Evolutionary conservation across 1,140 invertebrate genomes (phyloP).

Genomic region (Drosophila sturtevanti): DNA sequence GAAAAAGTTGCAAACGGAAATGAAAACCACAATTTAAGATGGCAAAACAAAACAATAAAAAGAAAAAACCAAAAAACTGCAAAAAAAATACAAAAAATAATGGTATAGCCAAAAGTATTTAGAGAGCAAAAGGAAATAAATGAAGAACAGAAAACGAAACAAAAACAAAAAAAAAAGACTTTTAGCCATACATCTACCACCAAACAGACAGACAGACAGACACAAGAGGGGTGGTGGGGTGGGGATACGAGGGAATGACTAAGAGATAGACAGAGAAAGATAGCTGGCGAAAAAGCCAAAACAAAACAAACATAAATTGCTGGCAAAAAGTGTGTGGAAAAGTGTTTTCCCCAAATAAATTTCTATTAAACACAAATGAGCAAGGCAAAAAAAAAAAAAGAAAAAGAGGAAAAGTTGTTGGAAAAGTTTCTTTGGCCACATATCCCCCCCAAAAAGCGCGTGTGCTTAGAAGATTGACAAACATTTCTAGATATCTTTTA

Average conservation of each 20-base stretch:
- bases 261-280: neutral
- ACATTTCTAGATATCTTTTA: constrained; percentile 12
- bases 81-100: constrained; percentile 16
- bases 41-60: constrained; percentile 31
- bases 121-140: constrained; percentile 48
- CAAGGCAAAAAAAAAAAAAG: constrained; percentile 18
- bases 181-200: constrained; percentile 47
- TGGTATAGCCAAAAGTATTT: constrained; percentile 6
- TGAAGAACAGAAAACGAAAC: constrained; percentile 45
- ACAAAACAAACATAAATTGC: constrained; percentile 56
- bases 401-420: constrained; percentile 46
- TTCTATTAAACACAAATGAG: constrained; percentile 77
- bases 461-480: constrained; percentile 37
- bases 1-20: constrained; percentile 39
- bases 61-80: neutral
- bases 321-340: constrained; percentile 66
- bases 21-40: constrained; percentile 64
- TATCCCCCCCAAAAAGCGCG: constrained; percentile 11
- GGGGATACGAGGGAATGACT: neutral
- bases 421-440: constrained; percentile 48
- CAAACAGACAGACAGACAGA: neutral
- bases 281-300: constrained; percentile 18
- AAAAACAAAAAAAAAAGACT: constrained; percentile 26
- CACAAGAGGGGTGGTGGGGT: neutral
- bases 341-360: constrained; percentile 70